Base-by-base conservation (phyloP, 2,888 invertebrate species). In the Melipona bicolor region DNA sequence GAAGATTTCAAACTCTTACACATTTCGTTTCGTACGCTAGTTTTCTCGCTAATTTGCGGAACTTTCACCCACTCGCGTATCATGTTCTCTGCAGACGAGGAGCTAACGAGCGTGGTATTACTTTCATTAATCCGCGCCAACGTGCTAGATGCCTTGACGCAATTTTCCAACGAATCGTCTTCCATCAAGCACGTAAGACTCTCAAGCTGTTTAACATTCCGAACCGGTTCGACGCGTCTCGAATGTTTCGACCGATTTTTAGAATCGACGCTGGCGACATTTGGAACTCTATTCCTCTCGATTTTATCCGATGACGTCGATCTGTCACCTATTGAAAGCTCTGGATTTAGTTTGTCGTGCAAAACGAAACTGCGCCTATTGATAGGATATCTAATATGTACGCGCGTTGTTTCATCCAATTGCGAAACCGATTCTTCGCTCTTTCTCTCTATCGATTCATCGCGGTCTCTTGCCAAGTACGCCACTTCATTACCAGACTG, bases 11-110 rank as follows among this genome's bases (percentile, higher is more conserved):
- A 62, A 21, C n/a, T 56, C 43, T 74, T 50, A 0, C 24, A 17
- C 24, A 13, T 74, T 5, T 75, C 62, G 5, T 72, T 15, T 4
- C 32, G 9, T 17, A 27, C 43, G 13, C 49, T 32, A 59, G 43
- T 43, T 11, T 9, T 43, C 43, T 65, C 11, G 2, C 70, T 64
- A 9, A 67, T 70, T 21, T 49, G 24, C 24, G 62, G 24, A n/a
- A 67, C 71, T 36, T 79, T 88, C 13, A 89, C 81, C 89, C 90
- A 90, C 68, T 88, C 85, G 2, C 79, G 85, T 72, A 91, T 90
- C 78, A 89, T 79, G 69, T 92, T 89, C 59, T 92, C 91, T 4
- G 86, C 86, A 0, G 91, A 91, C 27, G 90, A 91, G 3, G 90
- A 88, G 54, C 88, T 90, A 19, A 83, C 85, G 0, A 75, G 72